A percentile compares a stretch with the other conserved stretches of the same genome.
phyloP scores from a whole-genome alignment of 2,113 vertebrate genomes.

The Lepisosteus oculatus region DNA sequence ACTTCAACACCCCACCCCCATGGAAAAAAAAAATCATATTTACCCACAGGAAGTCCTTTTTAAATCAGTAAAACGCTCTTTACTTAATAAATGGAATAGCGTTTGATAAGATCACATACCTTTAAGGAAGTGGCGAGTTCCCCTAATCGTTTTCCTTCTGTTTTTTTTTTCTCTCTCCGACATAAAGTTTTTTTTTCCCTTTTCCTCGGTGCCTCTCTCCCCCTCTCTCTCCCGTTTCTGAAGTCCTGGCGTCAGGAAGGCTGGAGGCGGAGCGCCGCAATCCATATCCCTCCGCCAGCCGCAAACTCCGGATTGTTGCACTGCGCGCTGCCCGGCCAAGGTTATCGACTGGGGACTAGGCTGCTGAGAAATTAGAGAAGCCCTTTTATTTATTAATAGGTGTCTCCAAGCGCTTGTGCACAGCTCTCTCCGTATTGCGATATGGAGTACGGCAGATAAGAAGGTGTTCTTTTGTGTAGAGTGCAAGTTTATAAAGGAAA shows the following conservation, averaged over 20 bases:
- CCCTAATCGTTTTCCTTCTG: constrained; percentile 9
- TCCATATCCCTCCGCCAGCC: constrained; percentile 61
- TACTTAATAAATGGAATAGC: background rate
- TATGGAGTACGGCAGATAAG: background rate
- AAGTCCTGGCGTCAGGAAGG: constrained; percentile 55
- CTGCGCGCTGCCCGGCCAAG: constrained; percentile 8
- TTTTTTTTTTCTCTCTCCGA: constrained; percentile 17
- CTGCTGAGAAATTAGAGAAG: constrained; percentile 14
- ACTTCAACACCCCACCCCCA: constrained; percentile 49
- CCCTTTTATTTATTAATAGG: constrained; percentile 18
- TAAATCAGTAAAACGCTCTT: constrained; percentile 3
- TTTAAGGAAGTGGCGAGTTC: constrained; percentile 23
- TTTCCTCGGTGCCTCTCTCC: constrained; percentile 39
- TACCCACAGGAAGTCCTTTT: constrained; percentile 28
- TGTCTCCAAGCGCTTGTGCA: background rate
- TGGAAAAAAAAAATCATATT: constrained; percentile 38
- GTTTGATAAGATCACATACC: constrained; percentile 39
- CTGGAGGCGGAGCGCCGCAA: constrained; percentile 49
- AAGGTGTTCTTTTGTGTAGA: background rate
- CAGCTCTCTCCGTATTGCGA: background rate
- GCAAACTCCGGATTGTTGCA: constrained; percentile 34
- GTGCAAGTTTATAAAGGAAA: background rate
- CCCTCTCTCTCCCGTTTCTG: constrained; percentile 18
- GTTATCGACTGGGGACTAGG: background rate
- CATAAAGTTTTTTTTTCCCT: constrained; percentile 36